Percentiles rank a stretch among this genome's conserved stretches.
These are phyloP conservation scores for Hyalella azteca DNA, from an alignment of 2,888 invertebrate genomes.

Conservation along the genomic window DNA sequence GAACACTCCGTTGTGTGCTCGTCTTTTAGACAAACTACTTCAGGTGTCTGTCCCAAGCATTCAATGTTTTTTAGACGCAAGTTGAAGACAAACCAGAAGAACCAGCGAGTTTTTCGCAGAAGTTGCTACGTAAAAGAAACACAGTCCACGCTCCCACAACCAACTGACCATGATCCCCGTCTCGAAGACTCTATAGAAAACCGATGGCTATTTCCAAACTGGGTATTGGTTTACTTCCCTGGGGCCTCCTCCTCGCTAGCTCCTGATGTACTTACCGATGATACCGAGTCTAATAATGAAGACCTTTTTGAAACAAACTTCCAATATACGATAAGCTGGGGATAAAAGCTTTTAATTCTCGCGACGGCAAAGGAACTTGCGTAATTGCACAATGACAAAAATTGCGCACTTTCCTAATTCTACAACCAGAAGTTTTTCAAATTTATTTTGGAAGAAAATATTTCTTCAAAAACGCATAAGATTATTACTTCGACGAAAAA, in stretches of 20 bases:
- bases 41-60: too few relatives aligned
- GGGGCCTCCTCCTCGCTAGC: slow-evolving; percentile 12
- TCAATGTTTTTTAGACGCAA: background rate
- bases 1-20: too few relatives aligned
- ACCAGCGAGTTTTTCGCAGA: background rate
- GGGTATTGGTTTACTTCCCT: slow-evolving; percentile 21
- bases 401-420: too few relatives aligned
- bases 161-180: slow-evolving; percentile 4
- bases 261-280: slow-evolving; percentile 34
- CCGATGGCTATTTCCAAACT: slow-evolving; percentile 33
- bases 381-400: too few relatives aligned
- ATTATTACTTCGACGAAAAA: too few relatives aligned
- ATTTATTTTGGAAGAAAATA: too few relatives aligned
- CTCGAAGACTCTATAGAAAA: slow-evolving; percentile 23
- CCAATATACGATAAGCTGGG: too few relatives aligned
- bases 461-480: too few relatives aligned
- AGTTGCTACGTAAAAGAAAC: background rate
- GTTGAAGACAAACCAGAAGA: background rate
- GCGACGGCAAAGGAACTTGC: too few relatives aligned
- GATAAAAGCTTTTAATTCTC: too few relatives aligned
- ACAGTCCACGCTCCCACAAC: background rate
- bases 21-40: too few relatives aligned
- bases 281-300: slow-evolving; percentile 28
- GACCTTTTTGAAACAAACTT: background rate
- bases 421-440: too few relatives aligned